Evolutionary conservation across 2,888 invertebrate genomes (phyloP), one percentile per base, ranked within the genome.

Genomic region (Chaitophorus viminalis): DNA sequence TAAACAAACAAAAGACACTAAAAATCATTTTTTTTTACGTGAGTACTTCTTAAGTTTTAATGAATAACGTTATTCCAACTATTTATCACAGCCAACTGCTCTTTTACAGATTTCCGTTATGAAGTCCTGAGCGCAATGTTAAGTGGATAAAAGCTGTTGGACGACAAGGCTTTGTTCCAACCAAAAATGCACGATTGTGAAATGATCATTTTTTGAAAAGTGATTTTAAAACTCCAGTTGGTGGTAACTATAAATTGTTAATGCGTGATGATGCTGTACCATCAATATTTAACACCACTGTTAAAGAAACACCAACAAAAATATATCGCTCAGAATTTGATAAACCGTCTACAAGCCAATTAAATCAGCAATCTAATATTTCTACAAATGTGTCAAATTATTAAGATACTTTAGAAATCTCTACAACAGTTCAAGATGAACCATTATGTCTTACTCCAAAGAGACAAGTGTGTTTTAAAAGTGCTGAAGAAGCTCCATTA

Each of bases 11-110:
- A 75, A 75, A 52, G 76, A 21, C 76, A 52, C 52, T 21, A 77
- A 77, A 52, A 77, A 77, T 77, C 75, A 75, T 75, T 75, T 75
- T 75, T 75, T 75, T n/a, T n/a, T n/a, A 75, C 25, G 75, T 75
- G n/a, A 75, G 72, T 72, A 72, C 33, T 70, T 70, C 31, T 70
- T 70, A 25, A 36, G 52, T 52, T 31, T 2, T 18, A 77, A 77
- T 31, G 52, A 77, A 77, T 77, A 31, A n/a, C 5, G 75, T 25
- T 52, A 52, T 77, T 77, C 52, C 5, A 52, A 77, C 4, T 77
- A 77, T 77, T 77, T 1, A 77, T 77, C 76, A 77, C 31, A 77
- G 31, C 31, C 5, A 52, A 77, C 31, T 52, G n/a, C 1, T 77
- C 6, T 79, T 65, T n/a, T 36, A 60, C 65, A 79, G 79, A 79